Evolutionary conservation across 2,888 invertebrate species (phyloP).

Genomic region (Atrina japonica): DNA sequence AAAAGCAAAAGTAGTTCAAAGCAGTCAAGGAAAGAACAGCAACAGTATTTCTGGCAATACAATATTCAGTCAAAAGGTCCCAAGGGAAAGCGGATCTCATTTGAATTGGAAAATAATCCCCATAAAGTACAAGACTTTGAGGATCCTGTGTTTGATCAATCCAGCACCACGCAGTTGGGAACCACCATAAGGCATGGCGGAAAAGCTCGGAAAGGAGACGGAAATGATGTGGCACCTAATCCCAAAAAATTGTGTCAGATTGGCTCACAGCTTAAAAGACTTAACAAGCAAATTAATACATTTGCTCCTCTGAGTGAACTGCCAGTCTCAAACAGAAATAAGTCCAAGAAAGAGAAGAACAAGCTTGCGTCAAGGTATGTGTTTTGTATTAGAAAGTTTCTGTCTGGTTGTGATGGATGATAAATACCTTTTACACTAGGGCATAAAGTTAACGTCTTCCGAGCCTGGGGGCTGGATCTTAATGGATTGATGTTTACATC

Average conservation of each 20-base stretch:
- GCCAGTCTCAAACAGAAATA: constrained; percentile 70
- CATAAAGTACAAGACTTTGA: constrained; percentile 93
- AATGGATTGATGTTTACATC: too few relatives aligned
- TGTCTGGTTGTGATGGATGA: too few relatives aligned
- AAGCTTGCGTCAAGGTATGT: constrained; percentile 92
- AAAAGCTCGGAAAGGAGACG: constrained; percentile 96
- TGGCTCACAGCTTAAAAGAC: constrained; percentile 94
- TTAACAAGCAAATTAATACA: constrained; percentile 94
- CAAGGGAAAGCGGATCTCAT: constrained; percentile 89
- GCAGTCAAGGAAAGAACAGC: constrained; percentile 62
- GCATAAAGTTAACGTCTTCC: too few relatives aligned
- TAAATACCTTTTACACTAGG: too few relatives aligned
- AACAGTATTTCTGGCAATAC: constrained; percentile 96
- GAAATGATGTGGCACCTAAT: constrained; percentile 97
- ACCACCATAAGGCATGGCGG: constrained; percentile 72
- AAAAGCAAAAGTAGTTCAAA: not conserved
- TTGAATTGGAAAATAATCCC: constrained; percentile 87
- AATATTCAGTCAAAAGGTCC: constrained; percentile 99
- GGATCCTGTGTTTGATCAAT: constrained; percentile 97
- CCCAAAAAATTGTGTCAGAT: constrained; percentile 94
- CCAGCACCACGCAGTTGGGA: constrained; percentile 57
- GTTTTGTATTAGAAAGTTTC: not conserved
- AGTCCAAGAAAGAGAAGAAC: constrained; percentile 93
- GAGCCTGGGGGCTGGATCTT: too few relatives aligned
- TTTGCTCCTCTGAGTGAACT: constrained; percentile 96